These are phyloP conservation scores for Desmodus rotundus DNA, from an alignment of 2,113 vertebrate species.

Conservation along the genomic window DNA sequence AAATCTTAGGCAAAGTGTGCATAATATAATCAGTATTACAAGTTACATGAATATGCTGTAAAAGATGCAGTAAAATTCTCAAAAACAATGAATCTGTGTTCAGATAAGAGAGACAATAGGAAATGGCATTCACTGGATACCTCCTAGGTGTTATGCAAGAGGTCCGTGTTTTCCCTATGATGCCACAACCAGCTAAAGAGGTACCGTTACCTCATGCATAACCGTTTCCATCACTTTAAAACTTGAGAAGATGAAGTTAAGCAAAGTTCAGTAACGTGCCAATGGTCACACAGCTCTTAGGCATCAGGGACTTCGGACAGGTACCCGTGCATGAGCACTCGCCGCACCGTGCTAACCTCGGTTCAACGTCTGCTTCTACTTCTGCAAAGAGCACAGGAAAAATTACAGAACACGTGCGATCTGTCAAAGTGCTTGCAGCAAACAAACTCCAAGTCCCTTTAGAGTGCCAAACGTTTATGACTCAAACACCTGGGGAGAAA, in stretches of 20 bases:
- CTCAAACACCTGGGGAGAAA: background rate
- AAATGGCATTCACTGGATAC: background rate
- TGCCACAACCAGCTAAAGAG: background rate
- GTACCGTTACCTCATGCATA: background rate
- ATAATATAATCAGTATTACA: background rate
- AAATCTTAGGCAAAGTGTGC: background rate
- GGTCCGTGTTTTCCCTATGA: background rate
- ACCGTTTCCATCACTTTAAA: background rate
- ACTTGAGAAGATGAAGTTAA: background rate
- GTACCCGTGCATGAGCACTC: background rate
- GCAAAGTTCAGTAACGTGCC: background rate
- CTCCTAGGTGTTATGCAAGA: background rate
- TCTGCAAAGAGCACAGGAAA: background rate
- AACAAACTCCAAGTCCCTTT: background rate
- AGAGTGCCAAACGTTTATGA: background rate
- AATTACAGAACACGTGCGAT: background rate
- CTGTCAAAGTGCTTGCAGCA: background rate
- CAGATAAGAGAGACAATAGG: background rate
- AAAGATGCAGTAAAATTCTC: background rate
- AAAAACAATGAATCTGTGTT: background rate
- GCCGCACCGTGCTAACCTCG: background rate
- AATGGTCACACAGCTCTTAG: background rate
- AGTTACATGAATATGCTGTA: background rate
- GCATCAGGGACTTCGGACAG: background rate
- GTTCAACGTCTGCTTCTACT: background rate